Base-by-base conservation (phyloP, 2,113 vertebrate genomes). In the Lophotis ruficrista region DNA sequence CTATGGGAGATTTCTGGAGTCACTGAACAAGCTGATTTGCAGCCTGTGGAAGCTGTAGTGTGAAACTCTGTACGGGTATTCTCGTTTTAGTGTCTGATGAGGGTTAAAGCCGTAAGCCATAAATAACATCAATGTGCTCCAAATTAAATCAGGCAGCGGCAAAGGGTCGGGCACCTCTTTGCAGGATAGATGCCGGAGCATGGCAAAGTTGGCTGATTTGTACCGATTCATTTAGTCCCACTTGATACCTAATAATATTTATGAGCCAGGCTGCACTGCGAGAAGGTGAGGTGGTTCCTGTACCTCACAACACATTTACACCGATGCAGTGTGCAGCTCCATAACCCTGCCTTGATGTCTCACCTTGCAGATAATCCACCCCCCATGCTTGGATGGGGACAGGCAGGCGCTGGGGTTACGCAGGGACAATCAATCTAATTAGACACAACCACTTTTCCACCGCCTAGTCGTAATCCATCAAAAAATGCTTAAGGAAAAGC, bases 61-160 rank as follows among this genome's bases (percentile, higher is more conserved):
- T 47, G 48, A 89, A 92, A 73, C 17, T 60, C 25, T 35, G 31
- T 68, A 22, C 25, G 83, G 47, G 51, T 30, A 21, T 75, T 50
- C 66, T 90, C 51, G 38, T 43, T 89, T 64, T 33, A 75, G 80
- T 75, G 75, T 82, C 76, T 84, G 72, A 75, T 57, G 73, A 61
- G 65, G 77, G 69, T 93, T 93, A 94, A 87, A 91, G 48, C 77
- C 2, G 9, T 30, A 33, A 41, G 69, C 72, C 69, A 76, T 94
- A 92, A 94, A 96, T 93, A 96, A 72, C 89, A 79, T 66, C 86
- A 75, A 19, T 16, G n/a, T 33, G 28, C 24, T 84, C 80, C 90
- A 61, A 37, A 87, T 91, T 47, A 84, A 83, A 89, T 60, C 61
- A 82, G 86, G 61, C 45, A 53, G 31, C 1, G 9, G 62, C 2